Base-by-base conservation (phyloP, 2,113 vertebrate genomes). In the Channa maculata region DNA sequence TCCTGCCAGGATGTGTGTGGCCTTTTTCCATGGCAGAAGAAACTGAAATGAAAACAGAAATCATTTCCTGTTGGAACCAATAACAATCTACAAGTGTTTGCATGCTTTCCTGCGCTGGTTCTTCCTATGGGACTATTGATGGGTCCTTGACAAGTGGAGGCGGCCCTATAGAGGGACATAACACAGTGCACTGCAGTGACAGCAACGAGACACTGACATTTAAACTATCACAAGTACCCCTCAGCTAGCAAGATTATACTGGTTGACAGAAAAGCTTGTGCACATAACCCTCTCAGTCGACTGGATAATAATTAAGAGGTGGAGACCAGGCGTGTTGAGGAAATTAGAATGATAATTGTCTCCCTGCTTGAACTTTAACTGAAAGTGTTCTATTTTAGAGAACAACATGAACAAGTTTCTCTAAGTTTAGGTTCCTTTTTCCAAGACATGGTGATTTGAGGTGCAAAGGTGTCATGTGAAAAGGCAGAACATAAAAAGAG, bases 161-260 rank as follows among this genome's bases (percentile, higher is more conserved):
- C 61, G 46, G 34, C 5, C 1, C 64, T 13, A 77, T 43, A 41
- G 37, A 65, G 57, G 78, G 72, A 74, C 44, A 36, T 53, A 33
- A 13, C 72, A 50, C 10, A 0, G 5, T 41, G 13, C 38, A 60
- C 63, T 44, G 60, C 59, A 49, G 55, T 64, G 10, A 82, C 68
- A 77, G 71, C 52, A 75, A 57, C 48, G 45, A 71, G 12, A 74
- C 55, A 57, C 54, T 59, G 62, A 69, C 54, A 59, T 75, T 80
- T 76, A 62, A 48, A 39, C 41, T 10, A 65, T 34, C 3, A 11
- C 36, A 50, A 67, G 38, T 54, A 15, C 3, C 36, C 48, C 59
- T 69, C 36, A 46, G 55, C 34, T 13, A 36, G 24, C 36, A 59
- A 44, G 24, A 43, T 44, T 13, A 41, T 33, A 24, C 24, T 59